Evolutionary conservation across 2,888 invertebrate species (phyloP).

Genomic region (Crossocerus cetratus): DNA sequence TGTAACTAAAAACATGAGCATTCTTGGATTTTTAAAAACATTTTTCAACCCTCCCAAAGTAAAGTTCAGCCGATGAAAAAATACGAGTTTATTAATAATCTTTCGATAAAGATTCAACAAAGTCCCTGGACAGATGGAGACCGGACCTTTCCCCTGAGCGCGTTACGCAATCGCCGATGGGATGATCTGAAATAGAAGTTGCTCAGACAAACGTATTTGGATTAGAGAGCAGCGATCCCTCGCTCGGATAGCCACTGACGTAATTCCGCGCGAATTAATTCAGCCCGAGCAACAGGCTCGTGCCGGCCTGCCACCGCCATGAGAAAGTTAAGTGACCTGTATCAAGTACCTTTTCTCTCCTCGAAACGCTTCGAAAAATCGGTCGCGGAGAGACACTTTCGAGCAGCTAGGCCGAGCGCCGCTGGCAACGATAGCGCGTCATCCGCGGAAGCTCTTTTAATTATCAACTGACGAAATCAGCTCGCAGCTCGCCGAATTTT

Average conservation of each 20-base stretch:
- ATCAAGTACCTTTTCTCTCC: conserved; percentile 56
- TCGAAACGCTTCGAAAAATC: conserved; percentile 47
- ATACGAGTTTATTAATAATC: too few relatives aligned
- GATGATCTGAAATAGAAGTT: conserved; percentile 24
- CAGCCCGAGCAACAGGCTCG: conserved; percentile 62
- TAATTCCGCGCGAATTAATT: conserved; percentile 68
- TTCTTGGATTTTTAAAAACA: too few relatives aligned
- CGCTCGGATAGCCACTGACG: conserved; percentile 52
- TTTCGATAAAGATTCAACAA: too few relatives aligned
- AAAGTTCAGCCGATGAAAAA: too few relatives aligned
- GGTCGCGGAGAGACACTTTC: neutral
- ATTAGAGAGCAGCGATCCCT: conserved; percentile 21
- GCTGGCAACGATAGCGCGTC: too few relatives aligned
- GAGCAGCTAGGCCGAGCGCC: neutral
- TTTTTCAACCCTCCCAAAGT: too few relatives aligned
- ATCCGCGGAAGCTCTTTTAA: too few relatives aligned
- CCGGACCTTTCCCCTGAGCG: neutral
- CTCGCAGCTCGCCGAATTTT: too few relatives aligned
- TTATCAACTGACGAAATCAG: too few relatives aligned
- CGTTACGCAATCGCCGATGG: conserved; percentile 13
- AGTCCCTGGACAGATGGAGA: too few relatives aligned
- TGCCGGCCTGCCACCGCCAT: conserved; percentile 44
- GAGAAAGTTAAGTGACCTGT: conserved; percentile 69
- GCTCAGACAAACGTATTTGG: conserved; percentile 35
- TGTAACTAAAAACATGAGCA: too few relatives aligned